Base-by-base conservation (phyloP, 2,888 invertebrate genomes). In the Dioctria linearis region DNA sequence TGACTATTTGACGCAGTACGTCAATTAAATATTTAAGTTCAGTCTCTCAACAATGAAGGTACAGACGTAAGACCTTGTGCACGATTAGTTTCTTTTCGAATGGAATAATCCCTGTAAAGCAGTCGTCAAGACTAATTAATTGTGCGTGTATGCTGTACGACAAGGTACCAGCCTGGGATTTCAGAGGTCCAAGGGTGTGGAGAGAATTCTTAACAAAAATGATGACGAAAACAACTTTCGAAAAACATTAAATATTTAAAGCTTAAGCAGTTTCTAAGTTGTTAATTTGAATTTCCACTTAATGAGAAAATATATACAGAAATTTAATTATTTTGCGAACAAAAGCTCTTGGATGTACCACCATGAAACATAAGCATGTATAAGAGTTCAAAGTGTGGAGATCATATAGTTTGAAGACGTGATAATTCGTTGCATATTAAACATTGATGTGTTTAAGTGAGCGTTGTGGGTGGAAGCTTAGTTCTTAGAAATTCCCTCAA, bases 211-310 rank as follows among this genome's bases (percentile, higher is more conserved):
- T n/a, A 75, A 4, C 73, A 75, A 43, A 42, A 75, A 57, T 59
- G 42, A 75, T 51, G 40, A 59, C 13, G 42, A 37, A 6, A 9
- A 40, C 57, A 59, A 75, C 42, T 59, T 59, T 75, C 73, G 59
- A 69, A 25, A 1, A 69, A 69, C 79, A 80, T 81, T 80, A 76
- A 81, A 79, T 76, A 76, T 81, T 80, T 76, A 76, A 61, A 75
- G 51, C 79, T 67, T 25, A 63, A 79, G 59, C 57, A 67, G 67
- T 76, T 81, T 78, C 80, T 61, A 37, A 67, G 79, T 67, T 65
- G 80, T 79, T 81, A 81, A 81, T 76, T 78, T 76, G 69, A 80
- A 76, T 80, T 80, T 80, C 57, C 78, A 76, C 76, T 81, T 71
- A 80, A 78, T n/a, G 69, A 76, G 65, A 78, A 67, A 81, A 75